These are phyloP conservation scores for Andinoacara biseriatus DNA, from an alignment of 2,113 vertebrate species.

Conservation along the genomic window DNA sequence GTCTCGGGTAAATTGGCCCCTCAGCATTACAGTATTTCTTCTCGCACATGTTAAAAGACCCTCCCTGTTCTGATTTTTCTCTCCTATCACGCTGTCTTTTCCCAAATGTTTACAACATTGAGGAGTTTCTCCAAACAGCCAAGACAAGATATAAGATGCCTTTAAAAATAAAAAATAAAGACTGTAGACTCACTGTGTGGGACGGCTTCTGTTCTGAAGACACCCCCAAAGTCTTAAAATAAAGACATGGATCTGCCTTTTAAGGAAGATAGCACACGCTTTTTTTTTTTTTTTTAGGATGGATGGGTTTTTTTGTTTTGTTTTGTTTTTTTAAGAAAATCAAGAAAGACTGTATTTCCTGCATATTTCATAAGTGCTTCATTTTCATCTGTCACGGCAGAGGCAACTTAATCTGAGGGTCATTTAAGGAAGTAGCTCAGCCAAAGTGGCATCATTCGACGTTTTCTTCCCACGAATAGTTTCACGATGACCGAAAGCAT, in stretches of 20 bases:
- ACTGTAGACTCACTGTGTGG: conserved; percentile 52
- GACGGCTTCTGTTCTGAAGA: conserved; percentile 52
- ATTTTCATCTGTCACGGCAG: conserved; percentile 60
- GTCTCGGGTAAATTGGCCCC: conserved; percentile 4
- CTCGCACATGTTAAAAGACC: conserved; percentile 40
- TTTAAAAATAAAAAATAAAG: conserved; percentile 38
- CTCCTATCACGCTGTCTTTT: conserved; percentile 37
- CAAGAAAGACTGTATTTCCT: conserved; percentile 56
- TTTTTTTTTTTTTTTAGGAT: conserved; percentile 53
- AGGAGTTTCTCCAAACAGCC: conserved; percentile 57
- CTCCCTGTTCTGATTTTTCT: conserved; percentile 5
- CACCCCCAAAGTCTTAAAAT: conserved; percentile 61
- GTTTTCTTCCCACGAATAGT: neutral
- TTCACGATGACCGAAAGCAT: neutral
- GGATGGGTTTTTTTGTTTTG: conserved; percentile 15
- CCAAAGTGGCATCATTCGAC: conserved; percentile 76
- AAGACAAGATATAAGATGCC: conserved; percentile 67
- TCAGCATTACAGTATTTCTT: conserved; percentile 37
- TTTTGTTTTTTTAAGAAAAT: conserved; percentile 27
- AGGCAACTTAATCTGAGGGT: conserved; percentile 60
- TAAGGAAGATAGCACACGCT: conserved; percentile 76
- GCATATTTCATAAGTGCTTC: conserved; percentile 61
- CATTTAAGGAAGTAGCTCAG: conserved; percentile 76
- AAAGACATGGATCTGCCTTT: conserved; percentile 72
- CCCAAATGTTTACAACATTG: conserved; percentile 70